A percentile compares a stretch with the other conserved stretches of the same genome.
phyloP scores from a whole-genome alignment of 2,113 vertebrate species.

The Solea senegalensis region DNA sequence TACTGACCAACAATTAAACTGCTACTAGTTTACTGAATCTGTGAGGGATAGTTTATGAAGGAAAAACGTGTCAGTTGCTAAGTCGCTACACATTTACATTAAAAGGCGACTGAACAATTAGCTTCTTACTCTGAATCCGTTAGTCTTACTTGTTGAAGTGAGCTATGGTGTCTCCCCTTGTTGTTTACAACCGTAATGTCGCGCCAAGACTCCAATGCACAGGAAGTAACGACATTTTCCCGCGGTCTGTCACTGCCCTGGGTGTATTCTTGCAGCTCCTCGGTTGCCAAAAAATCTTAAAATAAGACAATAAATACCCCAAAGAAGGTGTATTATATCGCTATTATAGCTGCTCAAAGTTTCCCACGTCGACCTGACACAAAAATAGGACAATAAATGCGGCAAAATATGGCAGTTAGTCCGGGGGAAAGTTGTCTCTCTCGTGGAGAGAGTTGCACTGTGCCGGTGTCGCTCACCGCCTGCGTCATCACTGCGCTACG shows the following conservation, averaged over 20 bases:
- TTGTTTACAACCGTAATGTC: slow-evolving; percentile 62
- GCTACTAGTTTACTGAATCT: too few species aligned
- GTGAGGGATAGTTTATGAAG: too few species aligned
- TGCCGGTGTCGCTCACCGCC: background rate
- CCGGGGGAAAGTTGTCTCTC: slow-evolving; percentile 17
- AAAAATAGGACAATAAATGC: background rate
- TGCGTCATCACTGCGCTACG: slow-evolving; percentile 57
- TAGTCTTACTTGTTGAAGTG: slow-evolving; percentile 28
- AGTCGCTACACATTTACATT: background rate
- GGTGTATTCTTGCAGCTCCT: background rate
- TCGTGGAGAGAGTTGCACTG: background rate
- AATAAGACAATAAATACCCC: background rate
- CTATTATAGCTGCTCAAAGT: background rate
- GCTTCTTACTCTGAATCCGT: background rate
- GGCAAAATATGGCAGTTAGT: too few species aligned
- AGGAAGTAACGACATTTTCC: slow-evolving; percentile 84
- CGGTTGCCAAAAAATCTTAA: background rate
- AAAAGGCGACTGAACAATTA: background rate
- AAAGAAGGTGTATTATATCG: rapidly evolving
- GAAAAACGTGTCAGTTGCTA: too few species aligned
- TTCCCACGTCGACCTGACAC: background rate
- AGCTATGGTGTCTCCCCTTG: background rate
- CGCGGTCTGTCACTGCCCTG: slow-evolving; percentile 69
- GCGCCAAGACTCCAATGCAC: slow-evolving; percentile 78
- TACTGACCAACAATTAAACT: too few species aligned